Percentiles rank a stretch among this genome's conserved stretches.
These are phyloP conservation scores for Mellilla xanthometata DNA, from an alignment of 2,888 invertebrate species.

Conservation along the genomic window DNA sequence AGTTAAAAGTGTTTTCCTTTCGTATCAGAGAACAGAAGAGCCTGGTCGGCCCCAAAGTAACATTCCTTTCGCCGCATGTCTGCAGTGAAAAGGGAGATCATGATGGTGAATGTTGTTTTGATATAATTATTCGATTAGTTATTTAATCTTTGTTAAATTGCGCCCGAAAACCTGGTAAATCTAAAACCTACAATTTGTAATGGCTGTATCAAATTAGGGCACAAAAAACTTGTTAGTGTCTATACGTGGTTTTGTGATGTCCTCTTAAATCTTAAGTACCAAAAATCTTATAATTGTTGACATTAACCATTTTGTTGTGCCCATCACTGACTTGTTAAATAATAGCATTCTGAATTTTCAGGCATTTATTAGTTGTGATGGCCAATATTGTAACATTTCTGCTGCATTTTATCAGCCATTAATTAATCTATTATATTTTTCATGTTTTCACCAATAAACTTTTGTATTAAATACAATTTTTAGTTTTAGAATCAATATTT, in stretches of 20 bases:
- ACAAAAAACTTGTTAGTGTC: conserved; percentile 81
- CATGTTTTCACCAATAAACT: conserved; percentile 83
- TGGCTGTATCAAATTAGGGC: conserved; percentile 77
- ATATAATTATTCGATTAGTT: conserved; percentile 65
- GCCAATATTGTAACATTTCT: conserved; percentile 82
- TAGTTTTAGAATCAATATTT: conserved; percentile 81
- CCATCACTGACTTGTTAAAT: conserved; percentile 59
- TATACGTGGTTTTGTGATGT: conserved; percentile 71
- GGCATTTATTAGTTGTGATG: conserved; percentile 83
- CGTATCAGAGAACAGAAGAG: conserved; percentile 61
- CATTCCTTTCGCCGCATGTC: conserved; percentile 80
- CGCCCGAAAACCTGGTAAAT: conserved; percentile 65
- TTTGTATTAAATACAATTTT: conserved; percentile 83
- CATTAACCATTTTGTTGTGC: conserved; percentile 82
- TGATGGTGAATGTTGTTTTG: conserved; percentile 72
- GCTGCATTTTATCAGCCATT: conserved; percentile 83
- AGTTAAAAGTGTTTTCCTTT: conserved; percentile 84
- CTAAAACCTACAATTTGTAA: conserved; percentile 65
- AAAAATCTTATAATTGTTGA: conserved; percentile 67
- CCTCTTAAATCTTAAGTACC: conserved; percentile 64
- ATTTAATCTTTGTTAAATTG: conserved; percentile 63
- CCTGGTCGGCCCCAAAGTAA: conserved; percentile 77
- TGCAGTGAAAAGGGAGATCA: conserved; percentile 78
- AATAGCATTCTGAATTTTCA: conserved; percentile 78
- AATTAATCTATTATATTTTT: conserved; percentile 83